Percentiles rank a stretch among this genome's conserved stretches.
Conservation (phyloP, 2,113 vertebrate genomes). For the Ceratotherium simum region DNA sequence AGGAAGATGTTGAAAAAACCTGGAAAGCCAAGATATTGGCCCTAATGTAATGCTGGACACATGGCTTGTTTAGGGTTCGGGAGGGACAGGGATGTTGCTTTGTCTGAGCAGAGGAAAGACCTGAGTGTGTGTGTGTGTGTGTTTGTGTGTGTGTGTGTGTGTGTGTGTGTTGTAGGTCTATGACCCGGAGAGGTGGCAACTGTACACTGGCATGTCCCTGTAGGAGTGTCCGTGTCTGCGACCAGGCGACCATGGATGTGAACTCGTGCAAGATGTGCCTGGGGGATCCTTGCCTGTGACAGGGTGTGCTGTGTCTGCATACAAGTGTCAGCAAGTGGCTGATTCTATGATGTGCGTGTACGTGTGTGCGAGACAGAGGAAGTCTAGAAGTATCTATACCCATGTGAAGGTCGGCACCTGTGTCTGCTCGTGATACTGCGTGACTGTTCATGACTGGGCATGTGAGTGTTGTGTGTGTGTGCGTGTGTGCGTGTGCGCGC, state of each 20-base stretch:
- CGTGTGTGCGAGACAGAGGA: neutral
- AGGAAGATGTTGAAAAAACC: neutral
- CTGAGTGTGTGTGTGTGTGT: neutral
- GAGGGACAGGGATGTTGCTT: constrained; percentile 59
- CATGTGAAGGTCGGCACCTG: neutral
- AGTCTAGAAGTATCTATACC: constrained; percentile 45
- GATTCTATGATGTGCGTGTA: neutral
- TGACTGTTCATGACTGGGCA: neutral
- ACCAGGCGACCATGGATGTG: neutral
- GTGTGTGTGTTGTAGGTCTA: neutral
- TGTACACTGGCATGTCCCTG: neutral
- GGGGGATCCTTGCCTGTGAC: neutral
- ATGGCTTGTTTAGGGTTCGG: neutral
- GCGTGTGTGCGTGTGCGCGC: rapidly evolving
- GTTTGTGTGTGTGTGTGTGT: constrained; percentile 7
- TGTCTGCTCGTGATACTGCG: constrained; percentile 12
- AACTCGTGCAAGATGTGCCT: neutral
- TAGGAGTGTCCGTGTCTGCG: neutral
- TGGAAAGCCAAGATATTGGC: neutral
- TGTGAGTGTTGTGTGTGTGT: neutral
- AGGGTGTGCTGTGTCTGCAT: neutral
- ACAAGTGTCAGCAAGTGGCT: constrained; percentile 48
- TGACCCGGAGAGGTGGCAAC: constrained; percentile 1
- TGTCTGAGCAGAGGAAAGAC: constrained; percentile 62
- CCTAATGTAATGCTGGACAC: neutral